These are phyloP conservation scores for Xenopus borealis DNA, from an alignment of 2,113 vertebrate genomes.

Conservation along the genomic window DNA sequence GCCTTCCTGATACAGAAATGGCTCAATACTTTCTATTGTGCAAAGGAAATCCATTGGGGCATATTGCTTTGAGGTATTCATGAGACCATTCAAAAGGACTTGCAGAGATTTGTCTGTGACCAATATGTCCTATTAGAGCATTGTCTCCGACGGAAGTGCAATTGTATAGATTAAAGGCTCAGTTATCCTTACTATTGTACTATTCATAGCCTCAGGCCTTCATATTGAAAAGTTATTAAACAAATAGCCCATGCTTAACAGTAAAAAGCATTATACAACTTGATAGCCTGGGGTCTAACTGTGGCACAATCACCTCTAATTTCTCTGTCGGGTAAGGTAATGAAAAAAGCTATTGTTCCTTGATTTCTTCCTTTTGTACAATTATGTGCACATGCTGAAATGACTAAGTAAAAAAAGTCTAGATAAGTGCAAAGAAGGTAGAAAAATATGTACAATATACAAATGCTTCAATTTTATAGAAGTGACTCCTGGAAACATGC, in stretches of 20 bases:
- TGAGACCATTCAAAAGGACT: background rate
- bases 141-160: conserved; percentile 8
- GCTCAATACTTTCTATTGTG: background rate
- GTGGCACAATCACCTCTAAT: background rate
- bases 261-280: conserved; percentile 30
- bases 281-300: conserved; percentile 8
- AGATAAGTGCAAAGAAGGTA: too few species aligned
- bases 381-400: conserved; percentile 7
- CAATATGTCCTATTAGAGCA: background rate
- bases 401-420: background rate
- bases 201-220: conserved; percentile 19
- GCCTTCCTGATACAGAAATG: too few species aligned
- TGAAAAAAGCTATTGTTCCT: conserved; percentile 12
- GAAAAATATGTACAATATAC: too few species aligned
- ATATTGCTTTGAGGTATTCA: too few species aligned
- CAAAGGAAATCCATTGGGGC: background rate
- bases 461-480: too few species aligned
- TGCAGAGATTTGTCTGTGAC: background rate
- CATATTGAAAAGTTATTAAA: conserved; percentile 42
- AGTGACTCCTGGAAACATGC: too few species aligned
- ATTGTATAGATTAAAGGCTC: conserved; percentile 29
- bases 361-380: background rate
- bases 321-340: conserved; percentile 12
- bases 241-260: conserved; percentile 14
- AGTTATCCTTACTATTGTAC: conserved; percentile 16